phyloP scores from a whole-genome alignment of 2,888 invertebrate genomes.

The Cremastinae sp. region DNA sequence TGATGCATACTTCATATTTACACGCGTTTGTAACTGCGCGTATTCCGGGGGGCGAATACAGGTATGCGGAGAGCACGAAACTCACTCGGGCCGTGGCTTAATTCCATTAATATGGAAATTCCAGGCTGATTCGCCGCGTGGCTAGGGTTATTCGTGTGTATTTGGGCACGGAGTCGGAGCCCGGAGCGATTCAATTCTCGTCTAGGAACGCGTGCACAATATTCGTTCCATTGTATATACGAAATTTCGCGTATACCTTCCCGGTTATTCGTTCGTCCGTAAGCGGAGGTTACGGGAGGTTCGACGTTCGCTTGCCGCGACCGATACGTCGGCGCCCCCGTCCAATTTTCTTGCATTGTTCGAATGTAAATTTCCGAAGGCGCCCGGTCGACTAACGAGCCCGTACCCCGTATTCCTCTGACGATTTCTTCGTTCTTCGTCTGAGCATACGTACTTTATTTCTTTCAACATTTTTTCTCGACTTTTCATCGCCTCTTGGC shows the following conservation, averaged over 20 bases:
- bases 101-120: slow-evolving; percentile 68
- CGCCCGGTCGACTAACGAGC: too few relatives aligned
- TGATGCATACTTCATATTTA: too few relatives aligned
- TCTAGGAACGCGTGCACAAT: slow-evolving; percentile 53
- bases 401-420: too few relatives aligned
- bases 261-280: slow-evolving; percentile 35
- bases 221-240: slow-evolving; percentile 42
- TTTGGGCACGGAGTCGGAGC: slow-evolving; percentile 29
- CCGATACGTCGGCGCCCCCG: slow-evolving; percentile 10
- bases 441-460: too few relatives aligned
- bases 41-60: not conserved
- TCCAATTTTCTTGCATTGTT: too few relatives aligned
- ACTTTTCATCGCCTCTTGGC: too few relatives aligned
- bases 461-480: too few relatives aligned
- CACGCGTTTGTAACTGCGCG: too few relatives aligned
- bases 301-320: slow-evolving; percentile 30
- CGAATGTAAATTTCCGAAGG: too few relatives aligned
- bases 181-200: slow-evolving; percentile 50
- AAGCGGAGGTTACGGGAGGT: slow-evolving; percentile 19
- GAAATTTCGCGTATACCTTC: slow-evolving; percentile 45
- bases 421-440: too few relatives aligned
- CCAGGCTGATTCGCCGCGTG: slow-evolving; percentile 63
- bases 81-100: slow-evolving; percentile 59
- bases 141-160: slow-evolving; percentile 30
- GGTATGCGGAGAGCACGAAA: slow-evolving; percentile 42